A percentile compares a stretch with the other conserved stretches of the same genome.
phyloP scores from a whole-genome alignment of 2,113 vertebrate species.

The Stegostoma tigrinum region DNA sequence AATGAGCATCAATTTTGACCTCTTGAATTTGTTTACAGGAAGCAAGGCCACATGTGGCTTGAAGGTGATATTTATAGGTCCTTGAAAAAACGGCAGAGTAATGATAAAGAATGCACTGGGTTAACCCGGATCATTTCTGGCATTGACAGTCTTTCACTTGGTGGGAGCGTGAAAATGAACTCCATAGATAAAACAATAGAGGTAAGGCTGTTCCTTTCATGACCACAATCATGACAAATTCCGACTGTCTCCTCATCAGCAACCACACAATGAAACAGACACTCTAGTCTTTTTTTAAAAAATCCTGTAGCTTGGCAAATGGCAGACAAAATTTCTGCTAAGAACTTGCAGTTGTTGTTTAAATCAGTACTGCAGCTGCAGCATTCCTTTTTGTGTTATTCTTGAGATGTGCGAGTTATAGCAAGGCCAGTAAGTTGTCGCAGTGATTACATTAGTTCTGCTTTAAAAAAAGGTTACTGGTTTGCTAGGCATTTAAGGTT shows the following conservation, averaged over 20 bases:
- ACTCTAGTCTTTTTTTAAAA: not conserved
- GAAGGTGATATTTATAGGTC: slow-evolving; percentile 71
- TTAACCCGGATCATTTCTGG: slow-evolving; percentile 70
- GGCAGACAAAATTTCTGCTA: not conserved
- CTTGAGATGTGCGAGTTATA: not conserved
- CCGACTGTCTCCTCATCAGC: not conserved
- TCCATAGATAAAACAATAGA: slow-evolving; percentile 61
- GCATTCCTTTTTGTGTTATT: not conserved
- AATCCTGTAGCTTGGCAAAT: not conserved
- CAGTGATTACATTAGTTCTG: not conserved
- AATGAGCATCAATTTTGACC: slow-evolving; percentile 38
- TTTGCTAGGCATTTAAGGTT: not conserved
- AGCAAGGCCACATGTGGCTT: slow-evolving; percentile 75
- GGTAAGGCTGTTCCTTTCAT: slow-evolving; percentile 53
- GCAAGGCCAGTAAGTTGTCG: not conserved
- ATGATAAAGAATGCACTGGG: slow-evolving; percentile 52
- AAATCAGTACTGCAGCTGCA: not conserved
- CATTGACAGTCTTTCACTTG: slow-evolving; percentile 71
- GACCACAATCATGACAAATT: not conserved
- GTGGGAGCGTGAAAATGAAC: slow-evolving; percentile 51
- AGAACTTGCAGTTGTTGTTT: not conserved
- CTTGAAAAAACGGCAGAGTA: slow-evolving; percentile 58
- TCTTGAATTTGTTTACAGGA: slow-evolving; percentile 57
- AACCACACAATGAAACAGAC: too few relatives aligned
- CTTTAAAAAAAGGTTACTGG: not conserved